phyloP scores from a whole-genome alignment of 1,140 invertebrate species.

The Steinernema khuongi region DNA sequence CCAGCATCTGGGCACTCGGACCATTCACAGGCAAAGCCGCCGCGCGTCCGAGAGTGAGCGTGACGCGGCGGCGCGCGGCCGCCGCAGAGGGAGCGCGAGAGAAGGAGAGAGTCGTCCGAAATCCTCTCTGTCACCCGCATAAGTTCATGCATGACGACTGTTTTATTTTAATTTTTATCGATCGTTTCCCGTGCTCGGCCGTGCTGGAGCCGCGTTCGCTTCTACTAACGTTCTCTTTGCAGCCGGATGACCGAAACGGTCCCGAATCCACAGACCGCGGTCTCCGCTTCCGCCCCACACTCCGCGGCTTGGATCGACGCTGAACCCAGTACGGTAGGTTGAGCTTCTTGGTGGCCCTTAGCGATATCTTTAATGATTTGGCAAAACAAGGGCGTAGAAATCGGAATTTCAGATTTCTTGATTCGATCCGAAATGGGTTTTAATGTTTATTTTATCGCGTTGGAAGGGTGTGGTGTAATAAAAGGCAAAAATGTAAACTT shows the following conservation, averaged over 20 bases:
- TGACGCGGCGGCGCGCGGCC: neutral
- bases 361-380: too few species aligned
- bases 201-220: neutral
- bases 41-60: neutral
- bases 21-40: neutral
- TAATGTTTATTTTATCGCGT: too few species aligned
- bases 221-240: neutral
- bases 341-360: too few species aligned
- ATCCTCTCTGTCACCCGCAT: slow-evolving; percentile 1
- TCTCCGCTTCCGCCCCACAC: neutral
- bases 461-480: too few species aligned
- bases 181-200: neutral
- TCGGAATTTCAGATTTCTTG: too few species aligned
- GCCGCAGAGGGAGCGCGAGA: neutral
- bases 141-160: neutral
- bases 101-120: neutral
- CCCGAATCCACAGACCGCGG: neutral
- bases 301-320: neutral
- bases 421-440: too few species aligned
- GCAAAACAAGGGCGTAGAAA: too few species aligned
- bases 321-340: neutral
- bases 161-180: slow-evolving; percentile 10
- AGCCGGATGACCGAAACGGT: slow-evolving; percentile 4
- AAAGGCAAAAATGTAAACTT: too few species aligned
- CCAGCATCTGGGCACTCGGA: too few species aligned